Conservation (phyloP, 2,113 vertebrate genomes). For the Pipra filicauda region DNA sequence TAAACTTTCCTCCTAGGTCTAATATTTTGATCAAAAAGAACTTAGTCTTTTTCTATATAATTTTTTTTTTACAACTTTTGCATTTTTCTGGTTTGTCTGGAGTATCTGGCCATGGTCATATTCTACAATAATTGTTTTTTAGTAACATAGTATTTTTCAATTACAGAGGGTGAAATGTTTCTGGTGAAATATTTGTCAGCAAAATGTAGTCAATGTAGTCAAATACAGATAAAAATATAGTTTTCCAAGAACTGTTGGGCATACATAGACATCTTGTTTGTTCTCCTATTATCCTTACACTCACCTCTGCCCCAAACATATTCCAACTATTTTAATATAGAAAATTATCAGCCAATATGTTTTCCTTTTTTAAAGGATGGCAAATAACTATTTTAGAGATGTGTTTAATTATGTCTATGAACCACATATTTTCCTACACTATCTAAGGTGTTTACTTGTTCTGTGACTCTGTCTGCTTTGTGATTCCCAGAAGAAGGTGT, state of each 20-base stretch:
- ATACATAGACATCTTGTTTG: not conserved
- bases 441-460: not conserved
- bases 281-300: not conserved
- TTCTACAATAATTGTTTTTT: not conserved
- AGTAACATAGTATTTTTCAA: not conserved
- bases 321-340: not conserved
- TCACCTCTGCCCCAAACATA: not conserved
- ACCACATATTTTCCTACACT: not conserved
- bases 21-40: not conserved
- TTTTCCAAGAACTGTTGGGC: not conserved
- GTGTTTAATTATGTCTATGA: not conserved
- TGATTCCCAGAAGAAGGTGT: not conserved
- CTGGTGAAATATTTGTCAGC: not conserved
- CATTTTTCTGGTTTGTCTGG: not conserved
- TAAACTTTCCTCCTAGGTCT: not conserved
- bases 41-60: not conserved
- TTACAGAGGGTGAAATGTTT: not conserved
- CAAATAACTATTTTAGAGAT: not conserved
- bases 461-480: not conserved
- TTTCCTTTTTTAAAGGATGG: not conserved
- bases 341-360: not conserved
- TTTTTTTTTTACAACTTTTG: not conserved
- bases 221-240: not conserved
- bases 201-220: not conserved
- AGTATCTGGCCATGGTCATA: not conserved